Percentiles rank a stretch among this genome's conserved stretches.
Evolutionary conservation across 2,888 invertebrate genomes (phyloP).

Genomic region (Chalcis sispes): DNA sequence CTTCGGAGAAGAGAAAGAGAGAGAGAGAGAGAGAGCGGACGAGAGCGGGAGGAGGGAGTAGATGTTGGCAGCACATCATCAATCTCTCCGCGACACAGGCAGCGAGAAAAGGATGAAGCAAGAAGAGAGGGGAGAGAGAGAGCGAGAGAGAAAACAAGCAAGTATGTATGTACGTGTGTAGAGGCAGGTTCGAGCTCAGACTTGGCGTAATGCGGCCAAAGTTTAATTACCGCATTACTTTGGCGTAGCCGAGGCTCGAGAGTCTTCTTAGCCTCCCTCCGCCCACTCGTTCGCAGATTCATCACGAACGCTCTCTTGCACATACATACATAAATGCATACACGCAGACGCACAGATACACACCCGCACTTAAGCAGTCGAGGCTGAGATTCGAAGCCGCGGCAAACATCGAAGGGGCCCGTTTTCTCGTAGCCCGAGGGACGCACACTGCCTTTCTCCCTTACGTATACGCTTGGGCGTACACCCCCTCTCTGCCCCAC

Average conservation of each 20-base stretch:
- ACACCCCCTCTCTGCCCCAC: not conserved
- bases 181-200: too few species aligned
- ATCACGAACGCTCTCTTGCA: conserved; percentile 57
- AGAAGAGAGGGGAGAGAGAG: conserved; percentile 29
- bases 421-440: not conserved
- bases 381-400: not conserved
- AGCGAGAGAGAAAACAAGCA: conserved; percentile 26
- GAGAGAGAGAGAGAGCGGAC: too few species aligned
- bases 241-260: conserved; percentile 54
- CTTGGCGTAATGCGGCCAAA: conserved; percentile 71
- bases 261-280: conserved; percentile 59
- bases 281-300: conserved; percentile 64
- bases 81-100: conserved; percentile 48
- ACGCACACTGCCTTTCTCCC: conserved; percentile 1
- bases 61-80: conserved; percentile 51
- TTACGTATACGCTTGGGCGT: not conserved
- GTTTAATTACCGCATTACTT: conserved; percentile 75
- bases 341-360: too few species aligned
- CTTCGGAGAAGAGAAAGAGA: not conserved
- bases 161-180: not conserved
- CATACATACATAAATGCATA: not conserved
- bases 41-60: conserved; percentile 30
- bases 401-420: conserved; percentile 19
- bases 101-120: conserved; percentile 23
- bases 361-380: not conserved